A percentile compares a stretch with the other conserved stretches of the same genome.
phyloP scores from a whole-genome alignment of 2,888 invertebrate species.

The Microctonus aethiopoides region DNA sequence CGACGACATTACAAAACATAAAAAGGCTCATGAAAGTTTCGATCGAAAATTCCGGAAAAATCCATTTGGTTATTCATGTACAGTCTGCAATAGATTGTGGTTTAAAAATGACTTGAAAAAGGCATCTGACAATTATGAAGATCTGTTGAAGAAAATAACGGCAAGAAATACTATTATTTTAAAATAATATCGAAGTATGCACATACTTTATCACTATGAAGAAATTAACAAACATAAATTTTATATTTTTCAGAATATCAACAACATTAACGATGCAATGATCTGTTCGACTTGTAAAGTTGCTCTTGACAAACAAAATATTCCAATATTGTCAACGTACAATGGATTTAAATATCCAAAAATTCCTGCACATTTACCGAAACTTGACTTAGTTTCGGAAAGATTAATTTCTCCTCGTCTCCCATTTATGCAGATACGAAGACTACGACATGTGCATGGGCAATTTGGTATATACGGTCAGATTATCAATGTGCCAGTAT shows the following conservation, averaged over 20 bases:
- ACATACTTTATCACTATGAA: not conserved
- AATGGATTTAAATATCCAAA: slow-evolving; percentile 24
- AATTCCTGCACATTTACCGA: slow-evolving; percentile 32
- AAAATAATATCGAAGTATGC: not conserved
- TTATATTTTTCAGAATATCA: too few relatives aligned
- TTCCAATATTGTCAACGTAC: too few relatives aligned
- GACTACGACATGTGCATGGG: slow-evolving; percentile 47
- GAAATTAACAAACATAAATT: too few relatives aligned
- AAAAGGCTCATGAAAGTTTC: slow-evolving; percentile 2
- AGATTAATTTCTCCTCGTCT: slow-evolving; percentile 46
- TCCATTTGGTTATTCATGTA: slow-evolving; percentile 9
- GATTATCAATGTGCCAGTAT: slow-evolving; percentile 51
- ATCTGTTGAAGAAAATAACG: too few relatives aligned
- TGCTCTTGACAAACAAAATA: too few relatives aligned
- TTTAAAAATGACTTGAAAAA: slow-evolving; percentile 16
- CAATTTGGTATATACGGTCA: slow-evolving; percentile 48
- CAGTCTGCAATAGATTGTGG: slow-evolving; percentile 22
- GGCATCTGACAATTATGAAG: slow-evolving; percentile 4
- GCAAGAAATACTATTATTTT: too few relatives aligned
- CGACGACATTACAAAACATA: too few relatives aligned
- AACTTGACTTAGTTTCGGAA: slow-evolving; percentile 43
- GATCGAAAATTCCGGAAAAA: slow-evolving; percentile 13
- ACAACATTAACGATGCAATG: too few relatives aligned
- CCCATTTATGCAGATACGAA: slow-evolving; percentile 47
- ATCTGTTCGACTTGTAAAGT: too few relatives aligned